phyloP scores from a whole-genome alignment of 2,888 invertebrate species.

The Tetheella fluctuosa region DNA sequence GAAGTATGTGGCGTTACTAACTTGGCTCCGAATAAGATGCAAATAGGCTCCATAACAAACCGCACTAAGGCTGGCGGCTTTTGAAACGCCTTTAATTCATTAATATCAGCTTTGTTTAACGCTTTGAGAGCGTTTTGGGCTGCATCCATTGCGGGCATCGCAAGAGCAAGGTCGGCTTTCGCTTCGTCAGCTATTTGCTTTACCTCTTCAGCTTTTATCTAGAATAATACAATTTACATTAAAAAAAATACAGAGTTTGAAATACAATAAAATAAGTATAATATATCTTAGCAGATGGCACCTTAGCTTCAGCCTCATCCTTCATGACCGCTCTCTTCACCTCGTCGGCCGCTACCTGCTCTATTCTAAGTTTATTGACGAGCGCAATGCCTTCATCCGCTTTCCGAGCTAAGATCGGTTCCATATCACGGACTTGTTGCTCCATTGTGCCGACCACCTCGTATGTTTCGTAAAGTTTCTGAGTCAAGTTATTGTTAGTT shows the following conservation, averaged over 20 bases:
- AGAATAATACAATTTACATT: conserved; percentile 6
- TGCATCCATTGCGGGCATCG: conserved; percentile 93
- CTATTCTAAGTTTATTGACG: conserved; percentile 89
- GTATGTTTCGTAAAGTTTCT: conserved; percentile 93
- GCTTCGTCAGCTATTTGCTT: conserved; percentile 93
- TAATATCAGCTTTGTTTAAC: conserved; percentile 95
- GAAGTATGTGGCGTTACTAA: conserved; percentile 63
- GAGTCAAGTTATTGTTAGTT: conserved; percentile 46
- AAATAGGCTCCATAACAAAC: conserved; percentile 96
- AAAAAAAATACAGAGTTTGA: neutral
- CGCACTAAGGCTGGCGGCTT: conserved; percentile 94
- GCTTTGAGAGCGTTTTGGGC: conserved; percentile 93
- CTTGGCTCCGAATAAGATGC: conserved; percentile 92
- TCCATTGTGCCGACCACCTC: conserved; percentile 93
- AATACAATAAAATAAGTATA: too few species aligned
- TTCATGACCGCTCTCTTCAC: conserved; percentile 91
- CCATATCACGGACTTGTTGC: conserved; percentile 90
- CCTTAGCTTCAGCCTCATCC: conserved; percentile 93
- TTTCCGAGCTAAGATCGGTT: conserved; percentile 91
- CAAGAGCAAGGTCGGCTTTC: conserved; percentile 93
- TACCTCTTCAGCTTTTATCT: conserved; percentile 93
- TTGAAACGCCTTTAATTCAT: conserved; percentile 94
- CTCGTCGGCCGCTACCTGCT: conserved; percentile 92
- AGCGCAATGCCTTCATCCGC: conserved; percentile 88
- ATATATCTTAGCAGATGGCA: conserved; percentile 40